Evolutionary conservation across 2,888 invertebrate genomes (phyloP).

Genomic region (Pyrrhosoma nymphula): DNA sequence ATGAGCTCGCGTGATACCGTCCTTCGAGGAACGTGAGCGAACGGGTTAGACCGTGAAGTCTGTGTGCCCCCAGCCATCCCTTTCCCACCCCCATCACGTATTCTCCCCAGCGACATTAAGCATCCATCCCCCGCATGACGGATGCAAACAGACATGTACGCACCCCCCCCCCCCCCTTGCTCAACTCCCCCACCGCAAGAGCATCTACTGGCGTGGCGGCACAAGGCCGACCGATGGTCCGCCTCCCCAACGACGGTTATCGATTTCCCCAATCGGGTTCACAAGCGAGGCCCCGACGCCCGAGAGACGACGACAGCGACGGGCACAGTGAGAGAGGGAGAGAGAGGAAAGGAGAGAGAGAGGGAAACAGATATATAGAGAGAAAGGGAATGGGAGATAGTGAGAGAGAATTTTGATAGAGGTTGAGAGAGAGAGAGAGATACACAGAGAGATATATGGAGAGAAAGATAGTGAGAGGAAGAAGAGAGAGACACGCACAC

Average conservation of each 20-base stretch:
- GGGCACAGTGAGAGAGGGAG: neutral
- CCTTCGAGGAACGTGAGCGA: neutral
- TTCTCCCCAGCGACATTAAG: neutral
- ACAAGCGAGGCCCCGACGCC: slow-evolving; percentile 36
- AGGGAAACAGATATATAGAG: neutral
- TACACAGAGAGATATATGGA: neutral
- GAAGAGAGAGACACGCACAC: neutral
- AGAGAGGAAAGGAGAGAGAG: neutral
- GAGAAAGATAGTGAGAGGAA: neutral
- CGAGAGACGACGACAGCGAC: neutral
- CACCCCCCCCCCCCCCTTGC: neutral
- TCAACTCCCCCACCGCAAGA: neutral
- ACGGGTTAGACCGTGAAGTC: neutral
- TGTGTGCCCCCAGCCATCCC: neutral
- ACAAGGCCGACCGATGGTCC: slow-evolving; percentile 32
- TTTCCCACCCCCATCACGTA: neutral
- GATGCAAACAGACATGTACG: slow-evolving; percentile 6
- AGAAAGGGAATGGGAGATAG: neutral
- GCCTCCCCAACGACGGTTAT: slow-evolving; percentile 39
- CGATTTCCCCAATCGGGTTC: slow-evolving; percentile 39
- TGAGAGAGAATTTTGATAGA: neutral
- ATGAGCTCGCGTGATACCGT: neutral
- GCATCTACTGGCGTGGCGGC: slow-evolving; percentile 12
- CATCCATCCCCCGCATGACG: neutral
- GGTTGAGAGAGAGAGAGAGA: neutral